phyloP scores from a whole-genome alignment of 2,888 invertebrate species.

The Andrena bicolor region DNA sequence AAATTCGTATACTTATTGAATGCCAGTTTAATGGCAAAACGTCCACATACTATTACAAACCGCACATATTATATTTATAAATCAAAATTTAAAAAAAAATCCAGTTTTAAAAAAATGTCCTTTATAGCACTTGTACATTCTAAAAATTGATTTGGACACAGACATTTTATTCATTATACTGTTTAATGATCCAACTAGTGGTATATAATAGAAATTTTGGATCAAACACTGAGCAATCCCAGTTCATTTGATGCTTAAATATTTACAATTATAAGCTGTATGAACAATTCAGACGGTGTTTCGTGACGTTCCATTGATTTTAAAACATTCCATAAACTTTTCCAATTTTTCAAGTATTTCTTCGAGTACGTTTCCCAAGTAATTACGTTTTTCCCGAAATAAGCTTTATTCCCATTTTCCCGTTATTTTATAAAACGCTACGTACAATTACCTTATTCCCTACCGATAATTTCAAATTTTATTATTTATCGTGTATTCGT shows the following conservation, averaged over 20 bases:
- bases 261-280: not conserved
- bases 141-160: too few species aligned
- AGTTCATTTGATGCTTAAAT: not conserved
- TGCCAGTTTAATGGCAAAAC: conserved; percentile 1
- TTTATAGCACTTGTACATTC: too few species aligned
- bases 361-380: not conserved
- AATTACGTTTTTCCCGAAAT: not conserved
- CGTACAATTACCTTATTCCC: not conserved
- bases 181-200: not conserved
- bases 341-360: not conserved
- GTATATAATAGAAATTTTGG: not conserved
- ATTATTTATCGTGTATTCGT: not conserved
- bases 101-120: too few species aligned
- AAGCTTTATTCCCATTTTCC: not conserved
- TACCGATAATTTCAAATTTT: conserved; percentile 5
- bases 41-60: too few species aligned
- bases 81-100: too few species aligned
- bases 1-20: not conserved
- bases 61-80: too few species aligned
- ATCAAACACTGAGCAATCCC: not conserved
- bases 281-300: not conserved
- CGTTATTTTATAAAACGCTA: not conserved
- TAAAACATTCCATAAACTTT: conserved; percentile 4
- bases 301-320: conserved; percentile 8
- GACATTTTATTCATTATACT: not conserved